These are phyloP conservation scores for Heliconius himera DNA, from an alignment of 1,140 invertebrate species.

Conservation along the genomic window DNA sequence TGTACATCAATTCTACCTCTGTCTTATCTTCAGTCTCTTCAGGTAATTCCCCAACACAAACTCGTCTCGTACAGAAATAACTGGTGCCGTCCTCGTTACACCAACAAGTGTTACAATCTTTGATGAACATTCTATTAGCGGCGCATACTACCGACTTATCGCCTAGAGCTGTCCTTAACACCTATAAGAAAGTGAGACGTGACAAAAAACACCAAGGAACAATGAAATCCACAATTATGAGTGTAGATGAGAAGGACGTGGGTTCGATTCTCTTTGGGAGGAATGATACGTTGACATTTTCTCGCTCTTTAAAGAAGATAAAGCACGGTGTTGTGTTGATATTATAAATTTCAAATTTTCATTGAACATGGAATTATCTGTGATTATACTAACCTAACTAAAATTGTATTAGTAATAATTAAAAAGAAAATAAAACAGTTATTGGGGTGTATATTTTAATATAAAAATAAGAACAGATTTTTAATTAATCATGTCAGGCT, in stretches of 20 bases:
- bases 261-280: no score
- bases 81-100: constrained; percentile 75
- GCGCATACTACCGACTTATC: constrained; percentile 57
- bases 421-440: background rate
- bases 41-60: constrained; percentile 55
- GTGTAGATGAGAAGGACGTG: no score
- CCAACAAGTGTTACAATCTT: constrained; percentile 76
- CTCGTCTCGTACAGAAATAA: constrained; percentile 68
- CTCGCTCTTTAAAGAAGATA: no score
- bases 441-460: background rate
- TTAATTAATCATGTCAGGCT: background rate
- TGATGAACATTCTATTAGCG: constrained; percentile 72
- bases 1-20: constrained; percentile 38
- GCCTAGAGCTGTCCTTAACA: constrained; percentile 38
- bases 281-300: no score
- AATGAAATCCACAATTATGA: background rate
- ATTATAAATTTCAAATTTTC: no score
- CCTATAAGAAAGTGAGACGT: constrained; percentile 35
- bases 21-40: constrained; percentile 49
- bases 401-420: background rate
- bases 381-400: no score
- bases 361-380: no score
- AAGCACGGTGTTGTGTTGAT: no score
- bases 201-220: background rate
- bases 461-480: background rate